Evolutionary conservation across 2,113 vertebrate species (phyloP).

Genomic region (Oryzias melastigma): DNA sequence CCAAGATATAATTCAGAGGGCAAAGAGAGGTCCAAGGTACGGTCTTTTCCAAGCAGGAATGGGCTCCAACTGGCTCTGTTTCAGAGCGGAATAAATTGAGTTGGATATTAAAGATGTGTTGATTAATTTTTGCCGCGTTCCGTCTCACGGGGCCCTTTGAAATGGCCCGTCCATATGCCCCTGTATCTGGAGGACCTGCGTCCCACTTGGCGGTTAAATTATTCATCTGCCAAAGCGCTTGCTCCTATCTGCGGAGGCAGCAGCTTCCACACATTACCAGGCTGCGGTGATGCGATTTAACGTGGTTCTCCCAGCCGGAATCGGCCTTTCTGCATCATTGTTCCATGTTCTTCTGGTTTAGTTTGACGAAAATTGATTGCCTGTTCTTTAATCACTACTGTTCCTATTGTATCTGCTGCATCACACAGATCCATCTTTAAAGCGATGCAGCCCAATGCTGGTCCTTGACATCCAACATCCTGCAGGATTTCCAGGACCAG

Average conservation of each 20-base stretch:
- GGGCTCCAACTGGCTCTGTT: conserved; percentile 1
- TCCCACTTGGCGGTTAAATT: conserved; percentile 60
- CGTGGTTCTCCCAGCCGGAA: conserved; percentile 39
- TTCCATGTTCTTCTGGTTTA: conserved; percentile 9
- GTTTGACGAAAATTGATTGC: too few species aligned
- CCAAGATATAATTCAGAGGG: conserved; percentile 17
- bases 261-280: conserved; percentile 55
- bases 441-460: too few species aligned
- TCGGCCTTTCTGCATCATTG: conserved; percentile 29
- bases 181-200: conserved; percentile 39
- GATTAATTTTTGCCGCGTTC: conserved; percentile 42
- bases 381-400: too few species aligned
- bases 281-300: conserved; percentile 50
- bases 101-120: conserved; percentile 36
- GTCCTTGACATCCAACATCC: too few species aligned
- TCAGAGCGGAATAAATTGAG: conserved; percentile 13
- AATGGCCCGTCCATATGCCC: conserved; percentile 34
- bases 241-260: conserved; percentile 63
- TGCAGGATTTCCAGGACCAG: too few species aligned
- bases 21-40: conserved; percentile 1
- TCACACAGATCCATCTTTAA: too few species aligned
- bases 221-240: conserved; percentile 58
- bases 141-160: conserved; percentile 8
- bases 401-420: too few species aligned
- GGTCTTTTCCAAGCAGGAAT: neutral